Conservation (phyloP, 2,113 vertebrate genomes). For the Mus pahari region DNA sequence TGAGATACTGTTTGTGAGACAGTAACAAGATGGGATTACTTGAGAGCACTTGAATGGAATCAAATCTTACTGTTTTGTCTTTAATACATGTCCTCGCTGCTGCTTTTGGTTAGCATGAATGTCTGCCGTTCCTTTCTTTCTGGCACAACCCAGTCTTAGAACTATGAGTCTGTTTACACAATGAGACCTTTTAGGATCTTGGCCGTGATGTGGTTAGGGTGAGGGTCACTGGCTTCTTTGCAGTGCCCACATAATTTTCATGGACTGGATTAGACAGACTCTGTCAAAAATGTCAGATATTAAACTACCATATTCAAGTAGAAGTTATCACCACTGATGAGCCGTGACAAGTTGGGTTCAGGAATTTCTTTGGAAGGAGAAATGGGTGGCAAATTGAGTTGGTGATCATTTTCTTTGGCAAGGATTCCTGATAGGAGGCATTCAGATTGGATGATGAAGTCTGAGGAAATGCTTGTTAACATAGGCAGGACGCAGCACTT, state of each 20-base stretch:
- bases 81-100: neutral
- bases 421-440: slow-evolving; percentile 21
- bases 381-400: slow-evolving; percentile 1
- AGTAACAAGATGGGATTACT: slow-evolving; percentile 5
- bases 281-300: neutral
- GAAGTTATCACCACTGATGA: neutral
- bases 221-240: neutral
- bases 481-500: neutral
- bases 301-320: neutral
- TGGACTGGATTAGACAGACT: neutral
- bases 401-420: neutral
- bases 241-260: neutral
- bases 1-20: neutral
- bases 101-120: neutral
- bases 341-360: neutral
- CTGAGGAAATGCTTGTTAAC: slow-evolving; percentile 18
- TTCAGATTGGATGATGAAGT: slow-evolving; percentile 25
- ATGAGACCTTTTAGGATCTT: neutral
- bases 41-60: slow-evolving; percentile 15
- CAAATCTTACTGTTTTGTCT: neutral
- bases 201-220: neutral
- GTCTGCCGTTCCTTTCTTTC: neutral
- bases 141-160: neutral
- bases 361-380: slow-evolving; percentile 26
- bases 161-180: neutral